A percentile compares a stretch with the other conserved stretches of the same genome.
phyloP scores from a whole-genome alignment of 2,113 vertebrate species.

The Stictonetta naevosa region DNA sequence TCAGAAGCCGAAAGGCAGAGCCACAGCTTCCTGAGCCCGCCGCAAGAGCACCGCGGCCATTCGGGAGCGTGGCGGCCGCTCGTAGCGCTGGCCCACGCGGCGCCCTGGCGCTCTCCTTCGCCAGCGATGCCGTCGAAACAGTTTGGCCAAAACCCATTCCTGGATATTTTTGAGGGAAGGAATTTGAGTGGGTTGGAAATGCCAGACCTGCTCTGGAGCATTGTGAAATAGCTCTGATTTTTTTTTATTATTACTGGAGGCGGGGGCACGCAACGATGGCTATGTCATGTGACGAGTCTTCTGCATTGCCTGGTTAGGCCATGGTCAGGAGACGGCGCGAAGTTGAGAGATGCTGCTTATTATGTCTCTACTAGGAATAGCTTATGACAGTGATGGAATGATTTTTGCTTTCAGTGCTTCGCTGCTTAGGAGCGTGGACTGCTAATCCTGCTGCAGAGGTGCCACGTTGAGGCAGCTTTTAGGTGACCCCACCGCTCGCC shows the following conservation, averaged over 20 bases:
- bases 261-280: neutral
- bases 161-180: neutral
- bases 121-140: neutral
- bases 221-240: neutral
- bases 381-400: conserved; percentile 5
- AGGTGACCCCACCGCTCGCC: neutral
- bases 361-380: neutral
- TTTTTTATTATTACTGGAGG: neutral
- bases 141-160: neutral
- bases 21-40: neutral
- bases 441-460: neutral
- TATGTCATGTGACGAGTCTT: neutral
- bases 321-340: neutral
- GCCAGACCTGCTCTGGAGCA: neutral
- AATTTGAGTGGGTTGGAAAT: conserved; percentile 18
- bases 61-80: neutral
- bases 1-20: neutral
- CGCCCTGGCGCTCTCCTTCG: neutral
- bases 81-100: neutral
- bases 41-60: neutral
- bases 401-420: neutral
- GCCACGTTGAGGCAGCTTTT: neutral
- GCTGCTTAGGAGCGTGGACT: neutral
- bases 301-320: neutral
- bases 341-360: neutral